A percentile compares a stretch with the other conserved stretches of the same genome.
These are phyloP conservation scores for Scleropages formosus DNA, from an alignment of 2,797 vertebrate genomes.

Conservation along the genomic window DNA sequence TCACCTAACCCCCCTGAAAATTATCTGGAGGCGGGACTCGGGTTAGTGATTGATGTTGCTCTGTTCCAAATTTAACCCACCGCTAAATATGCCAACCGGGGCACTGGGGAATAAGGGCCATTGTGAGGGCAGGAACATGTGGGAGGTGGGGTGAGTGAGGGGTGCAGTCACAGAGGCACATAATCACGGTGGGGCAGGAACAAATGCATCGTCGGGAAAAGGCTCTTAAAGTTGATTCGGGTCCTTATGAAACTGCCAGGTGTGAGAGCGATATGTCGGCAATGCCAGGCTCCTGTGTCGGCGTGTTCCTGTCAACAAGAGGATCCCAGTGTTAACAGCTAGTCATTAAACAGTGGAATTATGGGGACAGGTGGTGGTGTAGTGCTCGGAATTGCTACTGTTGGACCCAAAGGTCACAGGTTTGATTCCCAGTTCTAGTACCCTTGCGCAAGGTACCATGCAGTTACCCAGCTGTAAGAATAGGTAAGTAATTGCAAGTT, in stretches of 20 bases:
- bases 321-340: too few relatives aligned
- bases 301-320: not conserved
- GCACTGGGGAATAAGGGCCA: slow-evolving; percentile 28
- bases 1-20: slow-evolving; percentile 31
- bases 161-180: not conserved
- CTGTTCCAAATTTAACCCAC: slow-evolving; percentile 37
- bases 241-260: not conserved
- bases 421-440: too few relatives aligned
- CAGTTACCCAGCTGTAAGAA: too few relatives aligned
- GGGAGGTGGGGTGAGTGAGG: not conserved
- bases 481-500: too few relatives aligned
- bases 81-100: slow-evolving; percentile 26
- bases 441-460: too few relatives aligned
- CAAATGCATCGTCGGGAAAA: not conserved
- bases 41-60: slow-evolving; percentile 36
- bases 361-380: too few relatives aligned
- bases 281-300: not conserved
- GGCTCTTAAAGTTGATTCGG: not conserved
- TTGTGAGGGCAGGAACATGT: not conserved
- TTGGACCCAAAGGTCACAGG: too few relatives aligned
- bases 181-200: slow-evolving; percentile 23
- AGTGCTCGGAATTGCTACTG: too few relatives aligned
- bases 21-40: slow-evolving; percentile 16
- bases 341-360: too few relatives aligned
- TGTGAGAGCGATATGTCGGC: too few relatives aligned